A percentile compares a stretch with the other conserved stretches of the same genome.
These are phyloP conservation scores for Chamaetylas fuelleborni DNA, from an alignment of 2,113 vertebrate species.

Conservation along the genomic window DNA sequence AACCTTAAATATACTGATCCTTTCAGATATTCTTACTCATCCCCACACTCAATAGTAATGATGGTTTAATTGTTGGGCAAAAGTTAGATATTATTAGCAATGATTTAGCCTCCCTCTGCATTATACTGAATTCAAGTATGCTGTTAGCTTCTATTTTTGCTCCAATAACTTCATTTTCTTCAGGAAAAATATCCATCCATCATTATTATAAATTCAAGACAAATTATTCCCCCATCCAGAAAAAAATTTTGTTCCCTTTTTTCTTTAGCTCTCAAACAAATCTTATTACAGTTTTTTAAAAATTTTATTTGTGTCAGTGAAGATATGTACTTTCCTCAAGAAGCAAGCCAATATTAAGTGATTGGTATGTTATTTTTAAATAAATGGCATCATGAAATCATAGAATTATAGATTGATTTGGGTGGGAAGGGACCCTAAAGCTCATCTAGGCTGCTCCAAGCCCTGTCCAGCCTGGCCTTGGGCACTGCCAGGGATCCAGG, in stretches of 20 bases:
- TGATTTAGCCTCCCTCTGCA: not conserved
- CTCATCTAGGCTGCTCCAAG: fast-evolving
- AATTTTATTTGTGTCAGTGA: not conserved
- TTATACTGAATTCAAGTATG: not conserved
- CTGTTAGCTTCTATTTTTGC: not conserved
- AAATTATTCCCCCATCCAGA: not conserved
- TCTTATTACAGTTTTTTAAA: not conserved
- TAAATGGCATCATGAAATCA: not conserved
- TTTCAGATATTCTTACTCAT: not conserved
- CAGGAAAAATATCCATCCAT: not conserved
- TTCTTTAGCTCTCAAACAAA: not conserved
- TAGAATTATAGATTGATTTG: not conserved
- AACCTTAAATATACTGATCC: not conserved
- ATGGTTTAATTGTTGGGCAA: not conserved
- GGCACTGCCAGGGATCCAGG: not conserved
- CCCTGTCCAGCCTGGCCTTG: not conserved
- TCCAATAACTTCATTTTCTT: not conserved
- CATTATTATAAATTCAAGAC: not conserved
- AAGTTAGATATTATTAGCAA: not conserved
- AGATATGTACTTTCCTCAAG: not conserved
- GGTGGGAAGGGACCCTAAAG: fast-evolving
- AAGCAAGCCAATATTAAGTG: not conserved
- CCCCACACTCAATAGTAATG: not conserved
- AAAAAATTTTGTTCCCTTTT: fast-evolving
- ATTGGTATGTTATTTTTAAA: not conserved